phyloP scores from a whole-genome alignment of 2,888 invertebrate genomes.

The Synanthedon formicaeformis region DNA sequence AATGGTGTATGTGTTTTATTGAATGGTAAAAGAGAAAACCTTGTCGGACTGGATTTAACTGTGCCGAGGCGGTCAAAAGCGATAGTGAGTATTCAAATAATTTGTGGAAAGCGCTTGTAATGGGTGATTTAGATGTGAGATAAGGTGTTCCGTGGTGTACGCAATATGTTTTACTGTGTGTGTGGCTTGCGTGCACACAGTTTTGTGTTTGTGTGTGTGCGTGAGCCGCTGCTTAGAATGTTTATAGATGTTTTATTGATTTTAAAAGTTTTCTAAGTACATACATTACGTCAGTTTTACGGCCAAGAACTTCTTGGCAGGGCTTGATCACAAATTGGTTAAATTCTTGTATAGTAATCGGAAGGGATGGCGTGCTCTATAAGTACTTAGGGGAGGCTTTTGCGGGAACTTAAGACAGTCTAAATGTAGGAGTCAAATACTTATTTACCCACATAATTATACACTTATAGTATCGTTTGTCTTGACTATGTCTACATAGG shows the following conservation, averaged over 20 bases:
- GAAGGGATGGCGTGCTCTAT: too few relatives aligned
- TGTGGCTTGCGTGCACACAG: constrained; percentile 3
- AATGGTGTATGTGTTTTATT: too few relatives aligned
- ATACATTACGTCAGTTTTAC: too few relatives aligned
- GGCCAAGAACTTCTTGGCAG: too few relatives aligned
- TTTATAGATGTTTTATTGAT: constrained; percentile 39
- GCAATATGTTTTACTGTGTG: constrained; percentile 5
- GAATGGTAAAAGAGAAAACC: constrained; percentile 4
- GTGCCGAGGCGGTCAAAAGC: constrained; percentile 25
- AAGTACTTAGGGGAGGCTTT: too few relatives aligned
- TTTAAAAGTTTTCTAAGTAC: constrained; percentile 25
- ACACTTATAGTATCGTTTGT: too few relatives aligned
- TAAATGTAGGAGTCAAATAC: too few relatives aligned
- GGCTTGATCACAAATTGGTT: too few relatives aligned
- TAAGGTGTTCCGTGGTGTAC: constrained; percentile 4
- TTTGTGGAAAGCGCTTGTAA: constrained; percentile 7
- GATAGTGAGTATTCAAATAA: constrained; percentile 38
- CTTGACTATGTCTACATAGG: too few relatives aligned
- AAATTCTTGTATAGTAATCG: too few relatives aligned
- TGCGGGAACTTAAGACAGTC: too few relatives aligned
- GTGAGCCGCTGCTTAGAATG: constrained; percentile 28
- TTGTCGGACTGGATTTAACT: constrained; percentile 31
- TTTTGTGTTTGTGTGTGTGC: constrained; percentile 13
- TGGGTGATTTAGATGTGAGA: constrained; percentile 6
- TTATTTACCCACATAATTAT: too few relatives aligned